Base-by-base conservation (phyloP, 2,888 invertebrate species). In the Caprella mutica region DNA sequence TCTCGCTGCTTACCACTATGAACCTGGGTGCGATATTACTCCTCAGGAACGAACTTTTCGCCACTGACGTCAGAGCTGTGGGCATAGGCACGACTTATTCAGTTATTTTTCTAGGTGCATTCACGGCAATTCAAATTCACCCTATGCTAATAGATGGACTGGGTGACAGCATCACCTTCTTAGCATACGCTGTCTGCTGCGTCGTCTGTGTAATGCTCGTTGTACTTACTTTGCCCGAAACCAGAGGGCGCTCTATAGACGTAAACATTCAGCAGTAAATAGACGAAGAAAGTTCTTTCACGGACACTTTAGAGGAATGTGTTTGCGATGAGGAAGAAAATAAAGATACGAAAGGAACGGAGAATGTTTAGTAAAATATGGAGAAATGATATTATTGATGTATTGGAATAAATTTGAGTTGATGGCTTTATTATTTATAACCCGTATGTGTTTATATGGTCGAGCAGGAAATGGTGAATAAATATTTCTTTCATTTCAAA, bases 151-250 rank as follows among this genome's bases (percentile, higher is more conserved):
- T 38, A 1, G 30, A 12, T 1, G 23, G 24, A 2, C 29, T 60
- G 21, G 60, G 60, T 12, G n/a, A 40, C 5, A 26, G 29, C 38
- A 56, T 46, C 5, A 43, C 54, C 6, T 56, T 60, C 53, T 60
- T 56, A 56, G 14, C 56, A 8, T 60, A 48, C 24, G 30, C 30
- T 5, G 42, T 33, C 2, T 40, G 21, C 8, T 56, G 39, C 40
- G 12, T 56, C 5, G 5, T 44, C 17, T 23, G 53, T 24, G 30
- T 35, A 14, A 21, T 39, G 5, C 33, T 48, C 3, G 54, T 50
- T 2, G 19, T 19, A 0, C 5, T 26, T 8, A 54, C 44, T n/a
- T 14, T 60, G 8, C 60, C 60, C 1, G 60, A 60, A 50, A 60
- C 60, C 2, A 52, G 50, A 14, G 54, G 56, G 23, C 43, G 44